Evolutionary conservation across 2,797 vertebrate species (phyloP).

Genomic region (Diplodus sargus): DNA sequence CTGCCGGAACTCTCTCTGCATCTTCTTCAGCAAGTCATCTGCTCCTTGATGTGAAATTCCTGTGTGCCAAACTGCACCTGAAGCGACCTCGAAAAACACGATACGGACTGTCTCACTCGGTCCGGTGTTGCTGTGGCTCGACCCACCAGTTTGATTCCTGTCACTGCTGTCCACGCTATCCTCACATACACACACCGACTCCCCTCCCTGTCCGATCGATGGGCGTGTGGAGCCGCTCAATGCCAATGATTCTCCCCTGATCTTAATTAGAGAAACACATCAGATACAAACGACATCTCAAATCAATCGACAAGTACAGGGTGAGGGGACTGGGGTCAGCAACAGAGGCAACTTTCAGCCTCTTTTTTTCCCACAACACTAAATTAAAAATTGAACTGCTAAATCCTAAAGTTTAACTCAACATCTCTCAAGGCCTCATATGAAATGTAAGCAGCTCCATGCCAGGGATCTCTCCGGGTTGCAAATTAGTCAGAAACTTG

Average conservation of each 20-base stretch:
- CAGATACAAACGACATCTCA: conserved; percentile 95
- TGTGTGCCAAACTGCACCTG: background rate
- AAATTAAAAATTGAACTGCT: conserved; percentile 27
- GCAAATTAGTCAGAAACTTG: conserved; percentile 76
- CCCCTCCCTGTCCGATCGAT: conserved; percentile 89
- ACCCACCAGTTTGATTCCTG: conserved; percentile 45
- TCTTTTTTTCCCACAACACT: conserved; percentile 29
- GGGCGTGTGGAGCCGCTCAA: conserved; percentile 91
- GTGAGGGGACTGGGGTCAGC: conserved; percentile 46
- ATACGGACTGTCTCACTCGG: background rate
- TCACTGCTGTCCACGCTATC: conserved; percentile 54
- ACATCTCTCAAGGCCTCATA: conserved; percentile 67
- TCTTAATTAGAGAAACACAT: conserved; percentile 99
- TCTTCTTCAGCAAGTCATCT: background rate
- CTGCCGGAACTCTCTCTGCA: background rate
- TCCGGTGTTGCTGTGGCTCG: background rate
- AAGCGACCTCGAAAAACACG: background rate
- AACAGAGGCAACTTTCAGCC: conserved; percentile 84
- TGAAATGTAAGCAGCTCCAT: conserved; percentile 42
- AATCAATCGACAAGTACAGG: conserved; percentile 90
- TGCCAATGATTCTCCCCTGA: conserved; percentile 93
- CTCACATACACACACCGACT: conserved; percentile 54
- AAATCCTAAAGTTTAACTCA: conserved; percentile 36
- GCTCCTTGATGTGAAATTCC: background rate
- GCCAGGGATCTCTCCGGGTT: conserved; percentile 66